Percentiles rank a stretch among this genome's conserved stretches.
Conservation (phyloP, 2,888 invertebrate genomes). For the Cetonia aurata region DNA sequence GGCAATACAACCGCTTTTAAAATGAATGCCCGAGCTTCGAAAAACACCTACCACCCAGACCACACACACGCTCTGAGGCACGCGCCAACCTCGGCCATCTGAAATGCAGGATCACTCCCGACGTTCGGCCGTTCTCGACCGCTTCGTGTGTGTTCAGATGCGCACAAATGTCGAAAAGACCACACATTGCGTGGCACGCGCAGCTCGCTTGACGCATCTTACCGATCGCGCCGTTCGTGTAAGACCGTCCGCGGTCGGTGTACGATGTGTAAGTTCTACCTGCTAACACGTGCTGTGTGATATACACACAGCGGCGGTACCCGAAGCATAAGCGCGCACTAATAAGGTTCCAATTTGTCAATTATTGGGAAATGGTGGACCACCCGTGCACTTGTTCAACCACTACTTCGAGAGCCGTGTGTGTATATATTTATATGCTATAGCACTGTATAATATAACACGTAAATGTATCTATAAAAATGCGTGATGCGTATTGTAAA, state of each 20-base stretch:
- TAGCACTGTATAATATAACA: not conserved
- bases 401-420: slow-evolving; percentile 38
- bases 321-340: slow-evolving; percentile 71
- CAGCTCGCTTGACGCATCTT: slow-evolving; percentile 69
- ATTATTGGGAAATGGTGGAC: slow-evolving; percentile 73
- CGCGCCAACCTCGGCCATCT: slow-evolving; percentile 55
- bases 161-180: slow-evolving; percentile 65
- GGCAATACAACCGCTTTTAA: slow-evolving; percentile 41
- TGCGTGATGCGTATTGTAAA: slow-evolving; percentile 26
- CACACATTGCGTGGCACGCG: slow-evolving; percentile 84
- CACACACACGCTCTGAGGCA: slow-evolving; percentile 57
- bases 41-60: slow-evolving; percentile 49
- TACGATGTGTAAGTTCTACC: slow-evolving; percentile 52
- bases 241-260: slow-evolving; percentile 47
- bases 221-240: slow-evolving; percentile 60
- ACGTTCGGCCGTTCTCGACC: slow-evolving; percentile 50
- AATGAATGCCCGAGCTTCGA: slow-evolving; percentile 36
- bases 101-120: slow-evolving; percentile 44
- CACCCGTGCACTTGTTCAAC: slow-evolving; percentile 54
- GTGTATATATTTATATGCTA: slow-evolving; percentile 1
- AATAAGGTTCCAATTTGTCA: slow-evolving; percentile 81
- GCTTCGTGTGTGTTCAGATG: slow-evolving; percentile 55
- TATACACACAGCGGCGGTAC: slow-evolving; percentile 62
- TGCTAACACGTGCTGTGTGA: slow-evolving; percentile 53
- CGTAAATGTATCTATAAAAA: slow-evolving; percentile 28